These are phyloP conservation scores for Sepiola atlantica DNA, from an alignment of 2,888 invertebrate genomes.

Conservation along the genomic window DNA sequence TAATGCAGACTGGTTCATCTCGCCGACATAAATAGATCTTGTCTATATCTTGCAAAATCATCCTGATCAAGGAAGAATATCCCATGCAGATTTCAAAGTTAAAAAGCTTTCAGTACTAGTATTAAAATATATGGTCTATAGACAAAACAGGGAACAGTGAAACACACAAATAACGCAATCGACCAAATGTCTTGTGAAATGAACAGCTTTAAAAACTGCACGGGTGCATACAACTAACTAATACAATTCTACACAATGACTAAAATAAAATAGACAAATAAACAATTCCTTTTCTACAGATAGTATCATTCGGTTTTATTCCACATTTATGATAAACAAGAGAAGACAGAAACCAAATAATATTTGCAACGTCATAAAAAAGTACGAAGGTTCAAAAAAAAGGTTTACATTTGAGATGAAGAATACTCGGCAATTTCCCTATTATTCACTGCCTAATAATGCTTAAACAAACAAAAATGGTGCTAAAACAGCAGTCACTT, in stretches of 20 bases:
- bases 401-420: not conserved
- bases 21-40: not conserved
- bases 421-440: not conserved
- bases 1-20: not conserved
- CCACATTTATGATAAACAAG: not conserved
- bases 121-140: not conserved
- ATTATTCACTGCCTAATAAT: not conserved
- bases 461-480: not conserved
- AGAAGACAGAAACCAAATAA: not conserved
- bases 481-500: not conserved
- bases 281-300: not conserved
- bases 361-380: not conserved
- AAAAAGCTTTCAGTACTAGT: not conserved
- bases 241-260: not conserved
- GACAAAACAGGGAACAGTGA: not conserved
- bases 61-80: not conserved
- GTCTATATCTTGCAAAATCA: not conserved
- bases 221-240: not conserved
- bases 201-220: conserved; percentile 15
- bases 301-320: not conserved
- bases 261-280: not conserved
- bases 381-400: not conserved
- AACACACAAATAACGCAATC: not conserved
- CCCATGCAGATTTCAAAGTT: not conserved
- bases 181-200: not conserved